Percentiles rank a stretch among this genome's conserved stretches.
Evolutionary conservation across 2,113 vertebrate species (phyloP).

Genomic region (Campylomormyrus numenius): DNA sequence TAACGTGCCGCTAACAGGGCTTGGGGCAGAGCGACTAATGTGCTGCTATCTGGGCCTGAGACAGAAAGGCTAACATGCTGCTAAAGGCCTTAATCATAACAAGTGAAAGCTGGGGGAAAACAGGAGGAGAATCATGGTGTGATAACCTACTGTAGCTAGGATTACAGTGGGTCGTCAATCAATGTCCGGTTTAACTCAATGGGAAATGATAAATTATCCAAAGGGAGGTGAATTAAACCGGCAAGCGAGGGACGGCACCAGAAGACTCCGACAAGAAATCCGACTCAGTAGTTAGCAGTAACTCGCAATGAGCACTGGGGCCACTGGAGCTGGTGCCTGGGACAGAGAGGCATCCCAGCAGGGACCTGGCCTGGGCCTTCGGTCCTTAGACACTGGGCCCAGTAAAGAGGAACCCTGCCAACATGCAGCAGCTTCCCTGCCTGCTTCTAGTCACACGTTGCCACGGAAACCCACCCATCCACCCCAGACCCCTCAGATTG

Average conservation of each 20-base stretch:
- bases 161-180: background rate
- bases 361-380: background rate
- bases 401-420: background rate
- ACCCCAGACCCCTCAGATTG: background rate
- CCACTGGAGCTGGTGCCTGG: background rate
- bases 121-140: background rate
- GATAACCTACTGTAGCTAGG: background rate
- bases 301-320: background rate
- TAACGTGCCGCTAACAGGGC: background rate
- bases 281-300: too few relatives aligned
- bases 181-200: background rate
- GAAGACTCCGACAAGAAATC: background rate
- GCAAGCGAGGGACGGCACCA: background rate
- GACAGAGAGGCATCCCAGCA: background rate
- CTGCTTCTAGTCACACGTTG: background rate
- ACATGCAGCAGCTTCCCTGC: background rate
- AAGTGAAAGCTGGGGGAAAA: background rate
- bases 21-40: background rate
- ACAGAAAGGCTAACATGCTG: background rate
- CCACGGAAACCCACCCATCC: background rate
- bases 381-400: background rate
- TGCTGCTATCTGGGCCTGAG: too few relatives aligned
- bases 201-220: background rate
- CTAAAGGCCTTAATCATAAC: background rate
- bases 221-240: background rate